Evolutionary conservation across 2,113 vertebrate genomes (phyloP), one percentile per base, ranked within the genome.

Genomic region (Pygoscelis adeliae): DNA sequence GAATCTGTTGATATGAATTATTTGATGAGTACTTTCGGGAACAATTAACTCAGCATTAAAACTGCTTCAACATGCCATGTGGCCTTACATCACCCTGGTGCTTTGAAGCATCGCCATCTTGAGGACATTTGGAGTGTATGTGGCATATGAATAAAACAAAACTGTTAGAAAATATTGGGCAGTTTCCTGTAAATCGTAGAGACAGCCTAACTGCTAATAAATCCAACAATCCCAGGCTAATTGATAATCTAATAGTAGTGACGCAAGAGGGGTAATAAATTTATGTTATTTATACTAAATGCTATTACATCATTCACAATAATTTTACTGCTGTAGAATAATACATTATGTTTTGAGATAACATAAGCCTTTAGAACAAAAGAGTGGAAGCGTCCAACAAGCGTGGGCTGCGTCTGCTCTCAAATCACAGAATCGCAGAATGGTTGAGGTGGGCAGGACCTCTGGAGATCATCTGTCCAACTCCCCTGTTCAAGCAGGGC

Each of bases 41-140:
- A 23, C 52, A 89, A 93, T 79, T 87, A 78, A 38, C 22, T 86
- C 63, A 29, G 42, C 29, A 20, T 42, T 87, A 65, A 18, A 89
- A 89, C 53, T 55, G 23, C 56, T 76, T 91, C 40, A 36, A 6
- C 8, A 2, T 15, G 58, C 67, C 42, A 18, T 59, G 46, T 32
- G 53, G 53, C 36, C 25, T 66, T 66, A 58, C 53, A 36, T 72
- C 36, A 65, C 50, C 22, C 53, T 88, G n/a, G 27, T 69, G 85
- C 76, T 96, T 91, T 94, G 85, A 97, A 93, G 94, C 79, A 92
- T 65, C 83, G 96, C 96, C 92, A 90, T 83, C 90, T 96, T 86
- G 93, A 95, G 96, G 97, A 83, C 58, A 9, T 80, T 77, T 74
- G 76, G 22, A 85, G 70, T 38, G 42, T 85, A 25, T 1, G 4